Percentiles rank a stretch among this genome's conserved stretches.
phyloP scores from a whole-genome alignment of 2,113 vertebrate genomes.

The Ptyas mucosa region DNA sequence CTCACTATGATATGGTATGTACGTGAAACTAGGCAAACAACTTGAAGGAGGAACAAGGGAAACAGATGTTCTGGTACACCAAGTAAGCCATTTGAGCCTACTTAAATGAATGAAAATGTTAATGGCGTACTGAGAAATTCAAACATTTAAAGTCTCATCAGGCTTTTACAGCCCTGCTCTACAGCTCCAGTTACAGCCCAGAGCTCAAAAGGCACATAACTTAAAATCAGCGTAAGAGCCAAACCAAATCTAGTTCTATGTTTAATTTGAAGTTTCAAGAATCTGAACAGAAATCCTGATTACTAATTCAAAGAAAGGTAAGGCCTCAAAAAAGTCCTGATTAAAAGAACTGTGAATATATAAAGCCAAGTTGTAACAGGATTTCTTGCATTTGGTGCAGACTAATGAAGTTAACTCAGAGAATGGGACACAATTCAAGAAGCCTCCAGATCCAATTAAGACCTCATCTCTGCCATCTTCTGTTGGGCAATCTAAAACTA shows the following conservation, averaged over 20 bases:
- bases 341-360: background rate
- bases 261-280: background rate
- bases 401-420: background rate
- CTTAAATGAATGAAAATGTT: conserved; percentile 16
- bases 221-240: background rate
- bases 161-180: background rate
- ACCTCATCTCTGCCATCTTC: background rate
- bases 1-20: background rate
- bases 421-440: background rate
- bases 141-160: background rate
- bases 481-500: background rate
- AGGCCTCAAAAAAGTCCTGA: background rate
- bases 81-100: background rate
- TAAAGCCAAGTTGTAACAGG: background rate
- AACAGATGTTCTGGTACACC: background rate
- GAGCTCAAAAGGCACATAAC: conserved; percentile 3
- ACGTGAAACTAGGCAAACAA: background rate
- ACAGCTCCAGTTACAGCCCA: background rate
- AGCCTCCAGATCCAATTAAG: background rate
- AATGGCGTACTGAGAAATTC: conserved; percentile 3
- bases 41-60: background rate
- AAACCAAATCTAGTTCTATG: background rate
- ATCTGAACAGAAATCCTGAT: background rate
- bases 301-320: background rate
- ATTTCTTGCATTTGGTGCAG: background rate